These are phyloP conservation scores for Nycticebus coucang DNA, from an alignment of 2,113 vertebrate species.

Conservation along the genomic window DNA sequence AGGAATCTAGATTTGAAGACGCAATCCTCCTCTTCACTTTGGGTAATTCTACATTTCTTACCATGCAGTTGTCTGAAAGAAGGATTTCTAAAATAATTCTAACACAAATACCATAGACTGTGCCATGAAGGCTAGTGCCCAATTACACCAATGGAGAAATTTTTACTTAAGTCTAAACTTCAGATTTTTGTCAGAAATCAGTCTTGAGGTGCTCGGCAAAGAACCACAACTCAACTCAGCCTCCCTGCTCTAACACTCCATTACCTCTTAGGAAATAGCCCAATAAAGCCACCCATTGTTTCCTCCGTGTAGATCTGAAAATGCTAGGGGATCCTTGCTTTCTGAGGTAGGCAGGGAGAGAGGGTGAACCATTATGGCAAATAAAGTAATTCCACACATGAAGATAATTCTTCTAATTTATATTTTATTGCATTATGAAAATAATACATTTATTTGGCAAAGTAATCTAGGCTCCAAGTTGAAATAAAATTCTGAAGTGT, in stretches of 20 bases:
- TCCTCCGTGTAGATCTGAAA: background rate
- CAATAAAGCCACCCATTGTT: background rate
- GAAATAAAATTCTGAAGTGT: conserved; percentile 75
- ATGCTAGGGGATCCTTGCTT: background rate
- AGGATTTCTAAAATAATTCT: background rate
- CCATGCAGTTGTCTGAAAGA: background rate
- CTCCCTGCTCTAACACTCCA: rapidly evolving
- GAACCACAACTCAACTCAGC: background rate
- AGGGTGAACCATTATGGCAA: conserved; percentile 5
- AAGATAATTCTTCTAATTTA: conserved; percentile 71
- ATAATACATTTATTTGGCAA: conserved; percentile 82
- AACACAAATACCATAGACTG: background rate
- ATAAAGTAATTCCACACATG: conserved; percentile 73
- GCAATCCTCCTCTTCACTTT: background rate
- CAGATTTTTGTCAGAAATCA: background rate
- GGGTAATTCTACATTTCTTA: background rate
- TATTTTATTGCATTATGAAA: conserved; percentile 82
- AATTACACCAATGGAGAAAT: background rate
- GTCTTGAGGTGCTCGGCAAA: background rate
- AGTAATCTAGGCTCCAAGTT: conserved; percentile 78
- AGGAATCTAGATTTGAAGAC: background rate
- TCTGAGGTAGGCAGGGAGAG: background rate
- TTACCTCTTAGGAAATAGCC: background rate
- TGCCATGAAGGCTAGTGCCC: background rate
- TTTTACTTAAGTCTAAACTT: background rate